Percentiles rank a stretch among this genome's conserved stretches.
Conservation (phyloP, 2,113 vertebrate species). For the Rhinoptilus africanus region DNA sequence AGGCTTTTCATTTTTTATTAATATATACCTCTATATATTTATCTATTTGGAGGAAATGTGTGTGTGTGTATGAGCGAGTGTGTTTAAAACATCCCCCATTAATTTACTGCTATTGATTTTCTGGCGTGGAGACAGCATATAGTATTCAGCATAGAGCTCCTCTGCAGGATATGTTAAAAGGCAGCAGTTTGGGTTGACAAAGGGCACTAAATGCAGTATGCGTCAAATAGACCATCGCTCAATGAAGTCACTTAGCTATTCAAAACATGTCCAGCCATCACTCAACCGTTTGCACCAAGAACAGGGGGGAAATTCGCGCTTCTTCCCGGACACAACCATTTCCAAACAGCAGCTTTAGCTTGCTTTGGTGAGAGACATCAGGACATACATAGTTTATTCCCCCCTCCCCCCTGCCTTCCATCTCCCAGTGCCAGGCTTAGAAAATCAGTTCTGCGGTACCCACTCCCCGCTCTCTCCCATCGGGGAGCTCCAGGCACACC, state of each 20-base stretch:
- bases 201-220: slow-evolving; percentile 85
- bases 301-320: slow-evolving; percentile 8
- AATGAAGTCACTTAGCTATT: slow-evolving; percentile 88
- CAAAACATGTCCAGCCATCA: slow-evolving; percentile 84
- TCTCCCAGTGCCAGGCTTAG: slow-evolving; percentile 8
- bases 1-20: slow-evolving; percentile 63
- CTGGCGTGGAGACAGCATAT: slow-evolving; percentile 74
- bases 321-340: slow-evolving; percentile 52
- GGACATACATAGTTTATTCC: slow-evolving; percentile 25
- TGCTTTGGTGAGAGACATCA: slow-evolving; percentile 48
- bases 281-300: slow-evolving; percentile 80
- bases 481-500: slow-evolving; percentile 38
- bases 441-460: slow-evolving; percentile 65
- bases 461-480: not conserved
- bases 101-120: slow-evolving; percentile 77
- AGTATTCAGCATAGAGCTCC: slow-evolving; percentile 78
- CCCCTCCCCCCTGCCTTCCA: not conserved
- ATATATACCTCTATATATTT: slow-evolving; percentile 27
- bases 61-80: slow-evolving; percentile 10
- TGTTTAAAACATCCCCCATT: slow-evolving; percentile 73
- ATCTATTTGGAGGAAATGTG: slow-evolving; percentile 9
- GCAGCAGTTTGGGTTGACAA: slow-evolving; percentile 79
- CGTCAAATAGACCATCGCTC: slow-evolving; percentile 85
- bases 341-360: slow-evolving; percentile 50
- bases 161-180: slow-evolving; percentile 80